Conservation (phyloP, 2,797 vertebrate species). For the Manis javanica region DNA sequence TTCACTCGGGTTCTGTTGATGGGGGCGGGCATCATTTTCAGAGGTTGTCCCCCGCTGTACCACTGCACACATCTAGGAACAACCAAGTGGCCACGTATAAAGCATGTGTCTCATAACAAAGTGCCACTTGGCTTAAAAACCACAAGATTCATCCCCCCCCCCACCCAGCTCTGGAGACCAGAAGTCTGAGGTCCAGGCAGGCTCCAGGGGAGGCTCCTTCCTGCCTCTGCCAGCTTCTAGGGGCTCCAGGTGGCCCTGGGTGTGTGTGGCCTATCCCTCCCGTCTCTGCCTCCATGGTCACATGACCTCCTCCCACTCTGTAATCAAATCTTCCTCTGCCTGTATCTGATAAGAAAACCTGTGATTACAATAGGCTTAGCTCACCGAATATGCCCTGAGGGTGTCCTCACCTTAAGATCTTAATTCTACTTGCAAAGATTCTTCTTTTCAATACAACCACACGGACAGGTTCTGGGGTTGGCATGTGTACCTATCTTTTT, state of each 20-base stretch:
- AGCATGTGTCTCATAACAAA: not conserved
- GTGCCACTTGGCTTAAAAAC: not conserved
- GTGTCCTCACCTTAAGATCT: no score
- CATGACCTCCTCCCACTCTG: not conserved
- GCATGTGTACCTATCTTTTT: fast-evolving
- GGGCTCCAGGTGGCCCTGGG: not conserved
- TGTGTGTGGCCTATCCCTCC: fast-evolving
- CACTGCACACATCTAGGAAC: not conserved
- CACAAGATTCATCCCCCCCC: not conserved
- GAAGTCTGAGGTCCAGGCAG: not conserved
- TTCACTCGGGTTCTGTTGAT: fast-evolving
- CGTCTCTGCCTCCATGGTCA: fast-evolving
- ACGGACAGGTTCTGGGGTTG: fast-evolving
- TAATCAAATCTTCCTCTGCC: not conserved
- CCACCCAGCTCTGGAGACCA: not conserved
- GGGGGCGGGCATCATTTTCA: not conserved
- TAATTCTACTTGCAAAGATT: fast-evolving
- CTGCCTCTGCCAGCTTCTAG: not conserved
- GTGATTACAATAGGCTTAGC: fast-evolving
- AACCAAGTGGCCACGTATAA: no score
- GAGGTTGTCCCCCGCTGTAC: not conserved
- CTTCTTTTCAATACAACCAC: fast-evolving
- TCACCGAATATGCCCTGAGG: not conserved
- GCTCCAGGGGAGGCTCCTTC: not conserved
- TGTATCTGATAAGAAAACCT: not conserved